Conservation (phyloP, 2,113 vertebrate genomes). For the Emydura subglobosa region DNA sequence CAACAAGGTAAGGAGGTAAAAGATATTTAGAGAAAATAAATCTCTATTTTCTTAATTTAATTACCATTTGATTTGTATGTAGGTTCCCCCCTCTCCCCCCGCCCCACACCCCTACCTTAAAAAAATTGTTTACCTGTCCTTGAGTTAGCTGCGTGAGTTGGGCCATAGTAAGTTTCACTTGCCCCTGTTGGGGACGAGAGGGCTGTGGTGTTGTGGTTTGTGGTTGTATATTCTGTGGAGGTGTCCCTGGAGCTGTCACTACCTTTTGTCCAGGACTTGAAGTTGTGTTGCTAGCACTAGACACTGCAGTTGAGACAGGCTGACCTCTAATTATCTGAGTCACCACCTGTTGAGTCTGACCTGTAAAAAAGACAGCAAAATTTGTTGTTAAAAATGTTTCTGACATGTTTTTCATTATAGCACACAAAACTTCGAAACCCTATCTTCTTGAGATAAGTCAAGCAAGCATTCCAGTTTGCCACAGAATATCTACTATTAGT, state of each 20-base stretch:
- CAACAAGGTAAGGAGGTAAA: neutral
- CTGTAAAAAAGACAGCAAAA: constrained; percentile 71
- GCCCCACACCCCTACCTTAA: neutral
- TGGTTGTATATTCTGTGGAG: constrained; percentile 71
- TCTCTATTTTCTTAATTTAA: neutral
- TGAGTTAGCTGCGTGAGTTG: constrained; percentile 97
- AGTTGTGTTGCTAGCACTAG: constrained; percentile 76
- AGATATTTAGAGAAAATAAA: neutral
- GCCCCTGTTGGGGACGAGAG: constrained; percentile 92
- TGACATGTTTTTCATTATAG: neutral
- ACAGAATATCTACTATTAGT: neutral
- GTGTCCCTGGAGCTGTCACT: constrained; percentile 66
- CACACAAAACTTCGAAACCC: neutral
- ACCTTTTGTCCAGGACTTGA: constrained; percentile 79
- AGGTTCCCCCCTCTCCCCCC: too few species aligned
- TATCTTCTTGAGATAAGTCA: neutral
- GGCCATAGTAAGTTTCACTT: constrained; percentile 98
- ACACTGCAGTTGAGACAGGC: constrained; percentile 84
- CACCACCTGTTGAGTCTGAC: constrained; percentile 87
- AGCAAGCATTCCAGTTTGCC: neutral
- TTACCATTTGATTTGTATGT: neutral
- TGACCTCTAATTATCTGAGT: constrained; percentile 88
- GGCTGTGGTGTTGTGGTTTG: constrained; percentile 69
- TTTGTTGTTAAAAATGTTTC: neutral
- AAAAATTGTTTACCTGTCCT: constrained; percentile 85